Evolutionary conservation across 1,140 invertebrate species (phyloP).

Genomic region (Scaptodrosophila lebanonensis): DNA sequence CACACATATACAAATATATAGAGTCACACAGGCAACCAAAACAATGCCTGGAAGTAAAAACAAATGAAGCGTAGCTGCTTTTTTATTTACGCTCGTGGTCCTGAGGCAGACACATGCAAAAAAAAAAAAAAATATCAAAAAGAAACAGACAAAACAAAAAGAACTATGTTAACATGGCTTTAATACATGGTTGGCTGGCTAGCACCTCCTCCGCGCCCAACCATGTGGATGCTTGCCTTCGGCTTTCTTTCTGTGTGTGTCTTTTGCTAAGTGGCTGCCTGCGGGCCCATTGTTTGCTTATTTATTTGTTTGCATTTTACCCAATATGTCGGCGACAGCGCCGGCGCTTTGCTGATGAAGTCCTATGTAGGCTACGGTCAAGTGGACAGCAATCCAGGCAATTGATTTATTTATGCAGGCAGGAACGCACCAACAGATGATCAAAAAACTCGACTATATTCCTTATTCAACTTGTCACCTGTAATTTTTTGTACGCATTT

Average conservation of each 20-base stretch:
- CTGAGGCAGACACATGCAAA: neutral
- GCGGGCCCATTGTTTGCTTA: constrained; percentile 46
- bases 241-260: constrained; percentile 15
- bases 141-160: constrained; percentile 36
- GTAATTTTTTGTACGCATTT: too few relatives aligned
- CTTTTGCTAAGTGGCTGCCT: constrained; percentile 58
- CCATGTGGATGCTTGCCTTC: neutral
- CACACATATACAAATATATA: constrained; percentile 4
- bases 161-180: constrained; percentile 63
- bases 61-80: constrained; percentile 54
- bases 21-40: constrained; percentile 1
- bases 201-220: neutral
- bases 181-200: constrained; percentile 40
- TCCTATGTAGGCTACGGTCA: constrained; percentile 56
- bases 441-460: neutral
- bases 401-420: constrained; percentile 52
- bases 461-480: too few relatives aligned
- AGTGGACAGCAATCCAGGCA: constrained; percentile 47
- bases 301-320: constrained; percentile 63
- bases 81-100: constrained; percentile 17
- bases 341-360: constrained; percentile 61
- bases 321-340: constrained; percentile 38
- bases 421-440: neutral
- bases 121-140: constrained; percentile 16
- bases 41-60: constrained; percentile 48